Conservation (phyloP, 2,113 vertebrate species). For the Salvator merianae region DNA sequence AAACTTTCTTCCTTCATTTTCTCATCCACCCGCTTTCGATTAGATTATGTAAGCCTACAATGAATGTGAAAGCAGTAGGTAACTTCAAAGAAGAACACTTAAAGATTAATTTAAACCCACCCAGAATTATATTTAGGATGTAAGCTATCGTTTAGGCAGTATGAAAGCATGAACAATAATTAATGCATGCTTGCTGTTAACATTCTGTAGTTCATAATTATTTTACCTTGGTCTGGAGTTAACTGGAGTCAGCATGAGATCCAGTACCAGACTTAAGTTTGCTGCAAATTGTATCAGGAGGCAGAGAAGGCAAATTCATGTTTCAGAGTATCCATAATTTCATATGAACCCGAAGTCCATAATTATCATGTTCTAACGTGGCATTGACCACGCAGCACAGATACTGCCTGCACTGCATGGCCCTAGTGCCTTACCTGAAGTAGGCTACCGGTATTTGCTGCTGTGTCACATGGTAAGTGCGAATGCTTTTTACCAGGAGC, state of each 20-base stretch:
- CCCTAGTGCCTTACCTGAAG: too few species aligned
- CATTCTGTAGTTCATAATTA: not conserved
- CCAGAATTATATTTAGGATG: not conserved
- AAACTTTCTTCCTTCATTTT: not conserved
- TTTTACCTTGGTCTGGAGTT: not conserved
- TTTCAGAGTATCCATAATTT: not conserved
- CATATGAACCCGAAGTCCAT: too few species aligned
- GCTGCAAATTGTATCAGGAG: not conserved
- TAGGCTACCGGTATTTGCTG: too few species aligned
- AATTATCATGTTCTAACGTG: too few species aligned
- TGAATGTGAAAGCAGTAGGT: not conserved
- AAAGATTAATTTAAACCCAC: not conserved
- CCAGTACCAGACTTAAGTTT: too few species aligned
- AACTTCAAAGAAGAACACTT: not conserved
- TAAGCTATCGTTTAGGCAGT: not conserved
- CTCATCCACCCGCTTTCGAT: not conserved
- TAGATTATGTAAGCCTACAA: not conserved
- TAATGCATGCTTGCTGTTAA: not conserved
- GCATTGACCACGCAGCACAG: too few species aligned
- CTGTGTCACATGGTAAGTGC: too few species aligned
- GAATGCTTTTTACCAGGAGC: too few species aligned
- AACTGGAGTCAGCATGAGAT: not conserved
- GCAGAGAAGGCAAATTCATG: not conserved
- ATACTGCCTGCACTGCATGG: too few species aligned
- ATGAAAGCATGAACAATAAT: not conserved